phyloP scores from a whole-genome alignment of 1,140 invertebrate species.

The Pseudobourletiella spinata region DNA sequence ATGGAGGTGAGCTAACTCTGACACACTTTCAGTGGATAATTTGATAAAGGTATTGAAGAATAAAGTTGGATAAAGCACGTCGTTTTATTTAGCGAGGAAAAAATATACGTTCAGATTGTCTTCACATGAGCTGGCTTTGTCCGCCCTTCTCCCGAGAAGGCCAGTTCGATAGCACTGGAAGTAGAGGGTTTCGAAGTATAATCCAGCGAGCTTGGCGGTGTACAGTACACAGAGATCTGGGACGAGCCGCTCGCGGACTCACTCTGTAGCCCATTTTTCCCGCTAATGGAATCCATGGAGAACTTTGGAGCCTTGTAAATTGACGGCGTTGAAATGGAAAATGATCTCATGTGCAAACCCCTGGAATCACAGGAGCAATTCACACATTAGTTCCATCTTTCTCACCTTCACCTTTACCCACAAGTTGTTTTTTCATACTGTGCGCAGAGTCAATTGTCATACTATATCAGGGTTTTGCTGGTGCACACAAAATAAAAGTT shows the following conservation, averaged over 20 bases:
- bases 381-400: too few species aligned
- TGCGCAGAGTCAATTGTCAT: too few species aligned
- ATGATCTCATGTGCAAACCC: conserved; percentile 4
- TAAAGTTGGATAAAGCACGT: too few species aligned
- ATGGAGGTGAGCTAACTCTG: too few species aligned
- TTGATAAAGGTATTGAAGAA: too few species aligned
- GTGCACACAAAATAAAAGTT: too few species aligned
- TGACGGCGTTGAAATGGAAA: conserved; percentile 23
- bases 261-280: neutral
- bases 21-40: too few species aligned
- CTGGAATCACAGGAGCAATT: neutral
- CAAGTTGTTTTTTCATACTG: too few species aligned
- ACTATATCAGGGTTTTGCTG: too few species aligned
- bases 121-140: neutral
- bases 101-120: neutral
- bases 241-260: conserved; percentile 16
- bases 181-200: neutral
- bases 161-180: neutral
- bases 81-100: too few species aligned
- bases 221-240: conserved; percentile 27
- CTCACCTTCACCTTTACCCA: too few species aligned
- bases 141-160: neutral
- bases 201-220: conserved; percentile 23
- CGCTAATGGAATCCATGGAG: neutral
- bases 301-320: conserved; percentile 5